Base-by-base conservation (phyloP, 2,797 vertebrate species). In the Cirrhinus molitorella region DNA sequence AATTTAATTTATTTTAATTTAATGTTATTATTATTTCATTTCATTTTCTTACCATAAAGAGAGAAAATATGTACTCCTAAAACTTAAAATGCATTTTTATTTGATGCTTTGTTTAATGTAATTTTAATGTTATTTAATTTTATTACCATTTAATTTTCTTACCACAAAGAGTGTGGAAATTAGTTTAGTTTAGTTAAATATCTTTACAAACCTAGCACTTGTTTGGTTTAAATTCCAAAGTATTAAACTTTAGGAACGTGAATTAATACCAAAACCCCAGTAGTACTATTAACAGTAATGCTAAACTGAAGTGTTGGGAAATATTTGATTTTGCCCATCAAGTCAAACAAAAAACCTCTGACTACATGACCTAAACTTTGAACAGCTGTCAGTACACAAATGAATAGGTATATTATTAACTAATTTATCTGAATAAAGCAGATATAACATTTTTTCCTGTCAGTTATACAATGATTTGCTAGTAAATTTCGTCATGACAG, bases 351-450 rank as follows among this genome's bases (percentile, higher is more conserved):
- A 40, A 10, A 40, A 53, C 16, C 16, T 51, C 34, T 40, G 84
- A 28, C 40, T 25, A 75, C 65, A 85, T 65, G 31, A 71, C 57
- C 74, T 72, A 71, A 71, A 79, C 84, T 71, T 82, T 79, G 74
- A 65, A 79, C 74, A 19, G 43, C 53, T 47, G n/a, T 65, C 23
- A 34, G 37, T 76, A 59, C 7, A 67, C 53, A 74, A 11, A 47
- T 17, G 2, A 61, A 71, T 51, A 70, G 11, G 65, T 85, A 57
- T 25, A 78, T 37, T 31, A 49, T 81, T 82, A 47, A 31, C 47
- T 0, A 3, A 14, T 16, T 34, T 19, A 40, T 31, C 19, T 25
- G 28, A 25, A 47, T 40, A 55, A 34, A 19, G 37, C 51, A n/a
- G 10, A 45, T 45, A 31, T 31, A 13, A 6, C 45, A 8, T 16